A percentile compares a stretch with the other conserved stretches of the same genome.
Evolutionary conservation across 92 coral and sea anemone species (phyloP).

Genomic region (Galaxea fascicularis): DNA sequence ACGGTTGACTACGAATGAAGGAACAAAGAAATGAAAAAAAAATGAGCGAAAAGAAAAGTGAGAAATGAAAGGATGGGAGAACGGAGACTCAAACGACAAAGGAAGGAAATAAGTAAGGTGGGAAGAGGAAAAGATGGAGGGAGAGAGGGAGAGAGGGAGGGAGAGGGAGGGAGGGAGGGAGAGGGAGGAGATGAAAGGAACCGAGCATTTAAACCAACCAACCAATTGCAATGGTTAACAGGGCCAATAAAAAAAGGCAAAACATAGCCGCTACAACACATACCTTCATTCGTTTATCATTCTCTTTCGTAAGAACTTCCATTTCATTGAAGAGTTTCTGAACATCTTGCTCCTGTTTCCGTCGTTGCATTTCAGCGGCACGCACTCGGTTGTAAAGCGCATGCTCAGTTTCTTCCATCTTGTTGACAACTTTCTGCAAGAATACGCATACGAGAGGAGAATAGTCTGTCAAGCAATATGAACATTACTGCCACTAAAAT

Average conservation of each 20-base stretch:
- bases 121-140: no score
- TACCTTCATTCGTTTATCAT: conserved; percentile 86
- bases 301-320: conserved; percentile 76
- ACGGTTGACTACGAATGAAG: neutral
- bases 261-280: neutral
- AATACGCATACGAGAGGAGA: neutral
- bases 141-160: neutral
- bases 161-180: no score
- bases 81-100: no score
- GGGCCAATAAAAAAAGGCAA: neutral
- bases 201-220: no score
- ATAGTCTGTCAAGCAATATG: neutral
- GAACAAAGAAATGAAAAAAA: no score
- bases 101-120: no score
- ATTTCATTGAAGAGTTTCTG: conserved; percentile 80
- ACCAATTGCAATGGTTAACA: no score
- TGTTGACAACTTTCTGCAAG: conserved; percentile 87
- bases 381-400: conserved; percentile 95
- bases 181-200: no score
- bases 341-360: conserved; percentile 94
- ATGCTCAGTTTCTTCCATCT: conserved; percentile 97
- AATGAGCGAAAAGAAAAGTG: no score
- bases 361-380: conserved; percentile 95
- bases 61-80: no score
- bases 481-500: no score